Evolutionary conservation across 2,888 invertebrate genomes (phyloP).

Genomic region (Ceraclea dissimilis): DNA sequence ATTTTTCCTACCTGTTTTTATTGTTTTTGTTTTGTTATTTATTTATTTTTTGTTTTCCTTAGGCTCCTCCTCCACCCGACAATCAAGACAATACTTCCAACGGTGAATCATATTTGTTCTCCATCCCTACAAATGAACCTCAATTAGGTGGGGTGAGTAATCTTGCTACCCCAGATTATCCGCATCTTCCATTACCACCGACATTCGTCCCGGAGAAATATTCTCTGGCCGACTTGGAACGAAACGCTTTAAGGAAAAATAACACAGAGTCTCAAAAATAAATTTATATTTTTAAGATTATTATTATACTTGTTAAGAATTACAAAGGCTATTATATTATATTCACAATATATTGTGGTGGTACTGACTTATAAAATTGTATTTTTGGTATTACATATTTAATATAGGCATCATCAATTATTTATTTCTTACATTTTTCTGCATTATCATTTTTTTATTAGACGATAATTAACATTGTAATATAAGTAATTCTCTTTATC

Average conservation of each 20-base stretch:
- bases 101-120: conserved; percentile 33
- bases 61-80: conserved; percentile 22
- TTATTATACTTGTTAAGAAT: too few relatives aligned
- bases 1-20: conserved; percentile 21
- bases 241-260: conserved; percentile 29
- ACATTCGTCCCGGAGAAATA: conserved; percentile 81
- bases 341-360: too few relatives aligned
- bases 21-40: conserved; percentile 24
- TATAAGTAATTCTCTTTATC: too few relatives aligned
- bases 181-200: conserved; percentile 78
- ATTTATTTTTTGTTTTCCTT: conserved; percentile 24
- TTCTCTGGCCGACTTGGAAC: conserved; percentile 54
- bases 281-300: background rate
- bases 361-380: too few relatives aligned
- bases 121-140: conserved; percentile 28
- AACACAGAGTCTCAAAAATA: conserved; percentile 3
- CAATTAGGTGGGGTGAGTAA: conserved; percentile 15
- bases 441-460: too few relatives aligned
- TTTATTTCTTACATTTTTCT: too few relatives aligned
- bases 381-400: too few relatives aligned
- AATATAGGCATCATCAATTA: too few relatives aligned
- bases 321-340: too few relatives aligned
- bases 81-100: conserved; percentile 10
- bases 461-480: too few relatives aligned
- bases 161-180: conserved; percentile 54